Base-by-base conservation (phyloP, 2,113 vertebrate species). In the Channa argus region DNA sequence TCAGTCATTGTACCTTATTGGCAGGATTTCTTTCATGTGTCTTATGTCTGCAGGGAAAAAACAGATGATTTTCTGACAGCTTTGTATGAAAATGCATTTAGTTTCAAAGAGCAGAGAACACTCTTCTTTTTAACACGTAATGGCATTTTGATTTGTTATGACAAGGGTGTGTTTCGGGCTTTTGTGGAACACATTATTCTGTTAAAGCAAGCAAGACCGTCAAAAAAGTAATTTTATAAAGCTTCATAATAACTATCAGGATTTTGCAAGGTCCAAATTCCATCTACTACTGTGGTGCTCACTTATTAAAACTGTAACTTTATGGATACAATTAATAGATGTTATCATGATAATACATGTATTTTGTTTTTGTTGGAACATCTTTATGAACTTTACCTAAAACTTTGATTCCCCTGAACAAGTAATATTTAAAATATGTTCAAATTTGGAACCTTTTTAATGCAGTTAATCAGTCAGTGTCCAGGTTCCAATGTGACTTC, bases 161-260 rank as follows among this genome's bases (percentile, higher is more conserved):
- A 49, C 44, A 61, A 50, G 6, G 5, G 38, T 56, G 38, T 46
- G 39, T 37, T 62, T 59, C 61, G 24, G 63, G 13, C 39, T 64
- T 72, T 36, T 73, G 68, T 47, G 36, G 78, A 69, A 59, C 61
- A 38, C 68, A 77, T 77, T 47, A 65, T 43, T 64, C 41, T 47
- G 6, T 79, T 62, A 66, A 24, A 2, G 12, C 51, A 8, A 11
- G 37, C 8, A 1, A 7, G 24, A 52, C 24, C 45, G 55, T 33
- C 46, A 5, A 41, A 37, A 47, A 68, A 69, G 36, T 47, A 0
- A 34, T 47, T 61, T 67, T 33, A 43, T 4, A 38, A 75, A 24
- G 24, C 24, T 24, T 24, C 24, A 24, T 24, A 24, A 24, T 24
- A 24, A 46, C 6, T n/a, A 11, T n/a, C 34, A 6, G 11, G 34